phyloP scores from a whole-genome alignment of 30 jellyfish, hydroid and myxozoan species.

The Haliclystus octoradiatus region DNA sequence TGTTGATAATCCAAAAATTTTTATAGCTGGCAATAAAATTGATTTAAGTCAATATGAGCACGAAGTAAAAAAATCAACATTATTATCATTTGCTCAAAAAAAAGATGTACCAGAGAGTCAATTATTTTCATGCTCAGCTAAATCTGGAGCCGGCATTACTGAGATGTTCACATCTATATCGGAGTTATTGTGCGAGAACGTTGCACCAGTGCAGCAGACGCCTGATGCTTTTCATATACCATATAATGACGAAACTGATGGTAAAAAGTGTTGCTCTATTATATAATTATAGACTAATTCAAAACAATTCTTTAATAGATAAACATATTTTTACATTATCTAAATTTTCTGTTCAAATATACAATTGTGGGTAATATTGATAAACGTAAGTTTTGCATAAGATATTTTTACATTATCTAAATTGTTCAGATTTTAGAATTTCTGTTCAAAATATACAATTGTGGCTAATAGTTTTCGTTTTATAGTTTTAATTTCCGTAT shows the following conservation, averaged over 20 bases:
- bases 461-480: too few species aligned
- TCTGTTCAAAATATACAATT: too few species aligned
- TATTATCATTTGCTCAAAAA: conserved; percentile 47
- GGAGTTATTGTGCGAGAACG: conserved; percentile 11
- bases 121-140: conserved; percentile 53
- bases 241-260: conserved; percentile 19
- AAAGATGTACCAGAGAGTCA: conserved; percentile 20
- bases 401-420: too few species aligned
- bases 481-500: too few species aligned
- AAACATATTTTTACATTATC: too few species aligned
- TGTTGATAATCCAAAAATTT: conserved; percentile 18
- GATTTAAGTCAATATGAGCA: conserved; percentile 42
- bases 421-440: too few species aligned
- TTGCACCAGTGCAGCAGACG: conserved; percentile 6
- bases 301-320: too few species aligned
- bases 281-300: too few species aligned
- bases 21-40: conserved; percentile 72
- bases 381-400: too few species aligned
- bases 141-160: conserved; percentile 46
- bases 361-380: too few species aligned
- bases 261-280: not conserved
- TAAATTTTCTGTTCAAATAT: too few species aligned
- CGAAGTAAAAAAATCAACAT: conserved; percentile 44
- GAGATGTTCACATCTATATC: conserved; percentile 41
- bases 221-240: conserved; percentile 23